phyloP scores from a whole-genome alignment of 1,140 invertebrate genomes.

The Zeugodacus cucurbitae region DNA sequence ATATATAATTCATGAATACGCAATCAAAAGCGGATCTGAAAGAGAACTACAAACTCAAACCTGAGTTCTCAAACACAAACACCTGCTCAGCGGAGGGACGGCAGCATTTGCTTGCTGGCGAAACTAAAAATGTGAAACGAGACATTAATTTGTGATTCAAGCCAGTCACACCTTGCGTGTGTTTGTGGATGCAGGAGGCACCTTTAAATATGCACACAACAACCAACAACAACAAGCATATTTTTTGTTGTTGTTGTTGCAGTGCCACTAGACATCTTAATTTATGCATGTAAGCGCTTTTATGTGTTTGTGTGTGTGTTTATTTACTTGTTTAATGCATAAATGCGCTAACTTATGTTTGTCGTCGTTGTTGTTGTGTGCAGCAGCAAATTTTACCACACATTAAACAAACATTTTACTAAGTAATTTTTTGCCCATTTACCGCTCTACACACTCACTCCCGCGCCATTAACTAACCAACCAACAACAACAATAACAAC shows the following conservation, averaged over 20 bases:
- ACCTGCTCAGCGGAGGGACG: not conserved
- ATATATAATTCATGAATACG: not conserved
- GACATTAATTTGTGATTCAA: conserved; percentile 10
- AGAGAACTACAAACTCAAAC: not conserved
- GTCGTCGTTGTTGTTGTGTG: not conserved
- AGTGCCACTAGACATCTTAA: not conserved
- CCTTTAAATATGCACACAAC: not conserved
- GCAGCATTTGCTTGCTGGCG: not conserved
- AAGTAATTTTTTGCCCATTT: not conserved
- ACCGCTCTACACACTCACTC: not conserved
- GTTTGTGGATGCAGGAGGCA: not conserved
- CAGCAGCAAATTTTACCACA: conserved; percentile 1
- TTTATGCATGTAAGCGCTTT: not conserved
- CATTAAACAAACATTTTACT: conserved; percentile 38
- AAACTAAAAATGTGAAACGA: not conserved
- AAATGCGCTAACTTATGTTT: not conserved
- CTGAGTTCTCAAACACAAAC: not conserved
- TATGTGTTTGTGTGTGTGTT: not conserved
- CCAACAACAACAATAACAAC: too few relatives aligned
- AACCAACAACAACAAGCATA: not conserved
- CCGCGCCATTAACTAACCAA: not conserved
- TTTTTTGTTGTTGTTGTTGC: not conserved
- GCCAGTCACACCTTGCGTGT: not conserved
- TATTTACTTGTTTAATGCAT: not conserved
- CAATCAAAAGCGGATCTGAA: not conserved